Base-by-base conservation (phyloP, 2,797 vertebrate genomes). In the Macropus fuliginosus region DNA sequence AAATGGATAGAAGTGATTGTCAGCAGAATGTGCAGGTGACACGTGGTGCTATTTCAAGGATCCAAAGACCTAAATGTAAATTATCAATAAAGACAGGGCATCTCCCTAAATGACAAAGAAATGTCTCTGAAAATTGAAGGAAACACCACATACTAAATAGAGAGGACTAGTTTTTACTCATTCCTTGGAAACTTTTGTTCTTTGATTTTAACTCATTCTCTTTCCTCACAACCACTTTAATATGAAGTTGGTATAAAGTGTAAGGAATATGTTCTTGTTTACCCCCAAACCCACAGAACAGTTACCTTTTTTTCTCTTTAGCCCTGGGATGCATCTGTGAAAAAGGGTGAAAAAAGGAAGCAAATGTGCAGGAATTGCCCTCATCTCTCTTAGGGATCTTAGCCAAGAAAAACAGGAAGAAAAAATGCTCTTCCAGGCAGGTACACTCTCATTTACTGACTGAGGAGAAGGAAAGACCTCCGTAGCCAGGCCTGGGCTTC, bases 401-500 rank as follows among this genome's bases (percentile, higher is more conserved):
- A 21, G 91, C 91, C 95, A 90, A 96, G 93, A 91, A 55, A 97
- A 96, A 93, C 95, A 57, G 97, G 96, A 97, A 97, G 91, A 29
- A 90, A 74, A 91, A 74, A 29, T 95, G 94, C 94, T 97, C 96
- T 94, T 94, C 93, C 52, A 91, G 62, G 92, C 81, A 5, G 1
- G 91, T 29, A 40, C 93, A 52, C 55, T 92, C 94, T 96, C 56
- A 81, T 96, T 57, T 10, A 46, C n/a, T 81, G 18, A 46, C n/a
- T 46, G n/a, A 81, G 66, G n/a, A 81, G 66, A 81, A 46, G 18
- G 66, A 81, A 81, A n/a, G n/a, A 40, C n/a, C 18, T 81, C n/a
- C 8, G 9, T 4, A 81, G 66, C n/a, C 18, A 46, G 74, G 40
- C 40, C 21, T 66, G 18, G n/a, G 66, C 18, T 21, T 18, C 40